phyloP scores from a whole-genome alignment of 2,888 invertebrate genomes.

The Yponomeuta evonymella region DNA sequence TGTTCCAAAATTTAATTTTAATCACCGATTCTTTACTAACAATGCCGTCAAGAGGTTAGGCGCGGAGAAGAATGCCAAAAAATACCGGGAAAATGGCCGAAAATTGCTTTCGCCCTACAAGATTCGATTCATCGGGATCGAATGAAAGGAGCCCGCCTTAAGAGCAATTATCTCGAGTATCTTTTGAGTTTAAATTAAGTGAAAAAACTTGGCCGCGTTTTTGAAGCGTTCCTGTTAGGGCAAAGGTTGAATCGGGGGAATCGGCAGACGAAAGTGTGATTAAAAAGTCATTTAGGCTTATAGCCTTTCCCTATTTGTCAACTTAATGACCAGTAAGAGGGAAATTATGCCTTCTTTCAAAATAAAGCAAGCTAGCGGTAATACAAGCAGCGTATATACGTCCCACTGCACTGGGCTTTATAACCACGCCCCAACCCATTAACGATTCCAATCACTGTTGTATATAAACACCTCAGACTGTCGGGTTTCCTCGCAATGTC shows the following conservation, averaged over 20 bases:
- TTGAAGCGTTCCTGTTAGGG: constrained; percentile 19
- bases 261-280: constrained; percentile 6
- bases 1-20: constrained; percentile 76
- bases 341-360: background rate
- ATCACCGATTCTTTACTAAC: constrained; percentile 70
- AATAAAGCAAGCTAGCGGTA: background rate
- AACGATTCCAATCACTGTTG: no score
- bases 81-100: constrained; percentile 64
- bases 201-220: constrained; percentile 57
- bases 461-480: no score
- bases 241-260: constrained; percentile 25
- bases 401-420: no score
- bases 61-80: constrained; percentile 61
- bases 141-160: constrained; percentile 45
- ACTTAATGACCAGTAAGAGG: background rate
- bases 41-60: constrained; percentile 50
- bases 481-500: no score
- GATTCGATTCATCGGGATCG: constrained; percentile 50
- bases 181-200: constrained; percentile 76
- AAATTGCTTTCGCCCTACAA: constrained; percentile 58
- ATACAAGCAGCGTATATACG: no score
- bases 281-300: background rate
- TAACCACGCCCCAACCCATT: no score
- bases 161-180: constrained; percentile 74
- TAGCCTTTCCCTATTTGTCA: background rate